These are phyloP conservation scores for Malacoctenus gilli DNA, from an alignment of 2,797 vertebrate genomes.

Conservation along the genomic window DNA sequence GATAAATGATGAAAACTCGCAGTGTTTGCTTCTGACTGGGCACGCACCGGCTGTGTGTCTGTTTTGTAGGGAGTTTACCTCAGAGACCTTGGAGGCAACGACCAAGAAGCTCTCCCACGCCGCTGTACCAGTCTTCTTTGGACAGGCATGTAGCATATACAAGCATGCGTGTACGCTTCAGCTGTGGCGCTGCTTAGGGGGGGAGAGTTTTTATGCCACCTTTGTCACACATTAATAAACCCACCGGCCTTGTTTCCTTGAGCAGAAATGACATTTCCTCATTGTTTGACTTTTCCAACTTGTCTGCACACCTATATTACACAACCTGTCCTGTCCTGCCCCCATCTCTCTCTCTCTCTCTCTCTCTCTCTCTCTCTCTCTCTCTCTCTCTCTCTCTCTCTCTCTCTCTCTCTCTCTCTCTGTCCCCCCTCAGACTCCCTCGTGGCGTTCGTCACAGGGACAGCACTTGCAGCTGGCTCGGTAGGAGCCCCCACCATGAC, in stretches of 20 bases:
- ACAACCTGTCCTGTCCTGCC: constrained; percentile 34
- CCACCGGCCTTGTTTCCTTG: constrained; percentile 24
- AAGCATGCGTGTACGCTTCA: constrained; percentile 3
- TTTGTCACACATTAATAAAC: constrained; percentile 21
- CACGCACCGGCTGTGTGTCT: constrained; percentile 1
- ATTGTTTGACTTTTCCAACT: constrained; percentile 51
- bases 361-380: neutral
- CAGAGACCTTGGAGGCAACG: constrained; percentile 79
- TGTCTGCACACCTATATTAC: constrained; percentile 25
- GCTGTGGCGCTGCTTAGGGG: neutral
- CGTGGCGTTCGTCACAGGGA: constrained; percentile 75
- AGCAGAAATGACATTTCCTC: constrained; percentile 46
- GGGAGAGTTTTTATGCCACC: neutral
- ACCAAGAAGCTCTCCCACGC: constrained; percentile 73
- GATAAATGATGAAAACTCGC: too few relatives aligned
- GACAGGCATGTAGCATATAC: constrained; percentile 66
- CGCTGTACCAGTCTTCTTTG: constrained; percentile 68
- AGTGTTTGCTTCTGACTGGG: too few relatives aligned
- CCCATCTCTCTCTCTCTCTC: neutral
- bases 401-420: neutral
- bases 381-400: constrained; percentile 3
- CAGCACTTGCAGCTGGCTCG: constrained; percentile 79
- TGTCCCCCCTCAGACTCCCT: constrained; percentile 66
- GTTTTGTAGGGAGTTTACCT: constrained; percentile 74
- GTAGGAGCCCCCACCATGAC: constrained; percentile 74